phyloP scores from a whole-genome alignment of 2,113 vertebrate genomes.

The Marmota monax region DNA sequence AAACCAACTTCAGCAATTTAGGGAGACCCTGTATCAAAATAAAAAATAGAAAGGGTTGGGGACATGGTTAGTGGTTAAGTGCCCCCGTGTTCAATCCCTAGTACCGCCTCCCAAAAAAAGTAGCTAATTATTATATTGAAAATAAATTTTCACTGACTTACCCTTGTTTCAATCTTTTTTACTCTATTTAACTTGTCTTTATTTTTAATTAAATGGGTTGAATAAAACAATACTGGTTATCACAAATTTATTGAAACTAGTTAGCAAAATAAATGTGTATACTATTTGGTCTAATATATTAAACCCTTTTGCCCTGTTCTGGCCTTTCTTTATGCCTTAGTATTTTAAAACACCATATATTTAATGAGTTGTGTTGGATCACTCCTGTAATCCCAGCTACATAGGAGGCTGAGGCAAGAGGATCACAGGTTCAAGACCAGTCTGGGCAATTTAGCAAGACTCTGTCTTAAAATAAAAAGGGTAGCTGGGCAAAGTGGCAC shows the following conservation, averaged over 20 bases:
- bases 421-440: too few relatives aligned
- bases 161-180: not conserved
- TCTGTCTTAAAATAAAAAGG: not conserved
- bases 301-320: not conserved
- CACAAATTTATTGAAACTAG: conserved; percentile 21
- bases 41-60: too few relatives aligned
- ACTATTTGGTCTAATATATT: conserved; percentile 32
- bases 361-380: not conserved
- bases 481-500: too few relatives aligned
- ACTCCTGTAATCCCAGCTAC: too few relatives aligned
- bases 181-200: not conserved
- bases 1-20: too few relatives aligned
- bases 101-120: too few relatives aligned
- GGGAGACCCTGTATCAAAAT: too few relatives aligned
- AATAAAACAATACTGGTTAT: conserved; percentile 46
- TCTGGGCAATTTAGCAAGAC: too few relatives aligned
- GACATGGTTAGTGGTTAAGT: too few relatives aligned
- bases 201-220: conserved; percentile 20
- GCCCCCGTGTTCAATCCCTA: too few relatives aligned
- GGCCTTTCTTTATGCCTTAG: not conserved
- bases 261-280: not conserved
- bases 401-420: too few relatives aligned
- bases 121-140: conserved; percentile 33
- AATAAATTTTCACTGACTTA: conserved; percentile 46
- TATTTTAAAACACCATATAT: conserved; percentile 34